These are phyloP conservation scores for Phortica variegata DNA, from an alignment of 1,140 invertebrate genomes.

Conservation along the genomic window DNA sequence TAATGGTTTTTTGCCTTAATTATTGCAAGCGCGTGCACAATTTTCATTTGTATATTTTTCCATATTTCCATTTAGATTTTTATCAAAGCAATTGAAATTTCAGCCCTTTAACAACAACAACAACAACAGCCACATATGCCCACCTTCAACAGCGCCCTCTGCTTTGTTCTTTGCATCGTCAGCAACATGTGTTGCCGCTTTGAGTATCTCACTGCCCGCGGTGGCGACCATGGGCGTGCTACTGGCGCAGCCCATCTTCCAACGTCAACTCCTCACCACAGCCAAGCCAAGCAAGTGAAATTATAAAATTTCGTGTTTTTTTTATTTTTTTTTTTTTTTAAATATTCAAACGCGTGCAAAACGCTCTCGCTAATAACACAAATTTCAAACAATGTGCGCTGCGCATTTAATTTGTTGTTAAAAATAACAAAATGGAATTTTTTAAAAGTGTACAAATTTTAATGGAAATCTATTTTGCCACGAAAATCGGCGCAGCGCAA, in stretches of 20 bases:
- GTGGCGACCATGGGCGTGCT: conserved; percentile 53
- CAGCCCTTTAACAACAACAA: conserved; percentile 20
- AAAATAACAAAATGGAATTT: conserved; percentile 17
- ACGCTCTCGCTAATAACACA: no score
- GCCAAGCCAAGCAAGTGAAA: no score
- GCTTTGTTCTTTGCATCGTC: conserved; percentile 43
- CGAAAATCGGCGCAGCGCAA: no score
- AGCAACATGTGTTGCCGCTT: conserved; percentile 48
- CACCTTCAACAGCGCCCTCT: conserved; percentile 47
- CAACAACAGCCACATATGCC: conserved; percentile 11
- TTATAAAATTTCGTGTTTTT: conserved; percentile 12
- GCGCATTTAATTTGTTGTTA: conserved; percentile 19
- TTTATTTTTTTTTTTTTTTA: conserved; percentile 3
- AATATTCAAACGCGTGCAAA: conserved; percentile 7
- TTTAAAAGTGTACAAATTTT: no score
- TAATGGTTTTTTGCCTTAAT: no score
- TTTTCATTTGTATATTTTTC: no score
- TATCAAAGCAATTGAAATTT: no score
- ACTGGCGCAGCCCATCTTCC: conserved; percentile 52
- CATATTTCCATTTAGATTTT: no score
- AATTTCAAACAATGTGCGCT: conserved; percentile 27
- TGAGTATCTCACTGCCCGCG: conserved; percentile 52
- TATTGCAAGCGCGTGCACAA: no score
- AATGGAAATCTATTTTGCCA: no score
- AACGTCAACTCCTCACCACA: neutral